Base-by-base conservation (phyloP, 92 coral and sea anemone species). In the Porites rus region DNA sequence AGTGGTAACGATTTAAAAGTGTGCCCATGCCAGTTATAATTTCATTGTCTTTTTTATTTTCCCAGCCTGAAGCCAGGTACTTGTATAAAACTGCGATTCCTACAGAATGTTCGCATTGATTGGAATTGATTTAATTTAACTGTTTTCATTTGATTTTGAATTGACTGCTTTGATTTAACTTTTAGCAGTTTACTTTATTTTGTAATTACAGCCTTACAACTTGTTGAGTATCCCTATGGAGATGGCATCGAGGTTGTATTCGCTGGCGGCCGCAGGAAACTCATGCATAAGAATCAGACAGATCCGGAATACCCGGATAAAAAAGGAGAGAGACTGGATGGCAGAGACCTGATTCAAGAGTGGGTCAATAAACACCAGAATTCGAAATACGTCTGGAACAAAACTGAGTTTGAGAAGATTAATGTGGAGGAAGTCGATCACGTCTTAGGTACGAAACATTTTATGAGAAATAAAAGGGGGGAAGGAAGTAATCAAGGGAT, bases 191-290 rank as follows among this genome's bases (percentile, higher is more conserved):
- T 0, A 2, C 12, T 10, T 10, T 2, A 1, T 13, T 54, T 54
- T 54, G 14, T 74, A 38, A 38, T 38, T 18, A 19, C 38, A 94
- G 98, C 98, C 8, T 67, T 78, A 6, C 98, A 96, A 54, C 88
- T 96, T 56, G 74, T 89, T 6, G 96, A 96, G 25, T 94, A 90
- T 78, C 79, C 93, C 13, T 83, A 90, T 51, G 98, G 98, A 20
- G 92, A 94, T 79, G 98, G 98, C 46, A 88, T 96, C 5, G 98
- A 96, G 50, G 98, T 96, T 13, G 59, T 94, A 11, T 84, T 96
- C 71, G 98, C 87, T 1, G 98, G 98, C 9, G 97, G 97, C 7
- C 85, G 98, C 43, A 75, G 93, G 31, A 82, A 76, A 16, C 88
- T 96, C 53, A 81, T 90, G 72, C 92, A 81, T 1, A 76, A 65